These are phyloP conservation scores for Coluber constrictor DNA, from an alignment of 2,797 vertebrate species.

Conservation along the genomic window DNA sequence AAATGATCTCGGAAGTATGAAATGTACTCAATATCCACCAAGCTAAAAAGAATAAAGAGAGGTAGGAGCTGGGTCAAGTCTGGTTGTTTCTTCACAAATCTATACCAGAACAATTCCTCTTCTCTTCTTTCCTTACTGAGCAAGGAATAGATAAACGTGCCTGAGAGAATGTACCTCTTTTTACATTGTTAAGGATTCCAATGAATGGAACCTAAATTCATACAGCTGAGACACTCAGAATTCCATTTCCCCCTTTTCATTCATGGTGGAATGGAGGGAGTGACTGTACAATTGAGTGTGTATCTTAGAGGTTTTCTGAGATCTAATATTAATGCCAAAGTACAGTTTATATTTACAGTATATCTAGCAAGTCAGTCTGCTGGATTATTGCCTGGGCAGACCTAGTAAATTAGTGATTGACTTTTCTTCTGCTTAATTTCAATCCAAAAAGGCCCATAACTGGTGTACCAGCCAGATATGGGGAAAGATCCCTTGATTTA, in stretches of 20 bases:
- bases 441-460: background rate
- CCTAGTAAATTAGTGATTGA: background rate
- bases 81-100: background rate
- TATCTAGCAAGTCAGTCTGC: background rate
- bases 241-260: background rate
- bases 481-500: background rate
- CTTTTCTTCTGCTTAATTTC: background rate
- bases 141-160: background rate
- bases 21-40: background rate
- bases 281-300: background rate
- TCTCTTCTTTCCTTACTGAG: background rate
- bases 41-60: background rate
- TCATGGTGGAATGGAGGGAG: background rate
- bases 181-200: background rate
- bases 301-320: background rate
- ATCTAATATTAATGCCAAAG: background rate
- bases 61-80: background rate
- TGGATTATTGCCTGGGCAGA: background rate
- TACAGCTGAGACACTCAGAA: background rate
- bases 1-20: background rate
- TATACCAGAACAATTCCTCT: background rate
- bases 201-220: background rate
- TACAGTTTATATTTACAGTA: background rate
- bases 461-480: background rate
- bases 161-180: background rate